phyloP scores from a whole-genome alignment of 2,797 vertebrate genomes.

The Nyctibius grandis region DNA sequence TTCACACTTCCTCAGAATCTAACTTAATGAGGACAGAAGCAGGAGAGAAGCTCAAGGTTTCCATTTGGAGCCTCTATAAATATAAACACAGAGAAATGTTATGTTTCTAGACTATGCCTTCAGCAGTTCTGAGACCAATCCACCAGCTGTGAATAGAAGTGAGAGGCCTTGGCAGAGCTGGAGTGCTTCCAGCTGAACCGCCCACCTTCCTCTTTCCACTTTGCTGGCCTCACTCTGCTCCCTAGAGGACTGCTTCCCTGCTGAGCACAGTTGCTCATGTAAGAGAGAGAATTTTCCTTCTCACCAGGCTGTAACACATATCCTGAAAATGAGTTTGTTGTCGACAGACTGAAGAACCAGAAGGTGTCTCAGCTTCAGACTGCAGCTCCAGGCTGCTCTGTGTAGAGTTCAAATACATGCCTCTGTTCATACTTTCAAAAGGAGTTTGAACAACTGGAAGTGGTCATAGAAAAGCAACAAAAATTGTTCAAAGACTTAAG shows the following conservation, averaged over 20 bases:
- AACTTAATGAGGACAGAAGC: not conserved
- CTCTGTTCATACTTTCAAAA: not conserved
- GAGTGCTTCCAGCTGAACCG: not conserved
- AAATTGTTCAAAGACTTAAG: not conserved
- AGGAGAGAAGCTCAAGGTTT: not conserved
- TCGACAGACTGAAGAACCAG: not conserved
- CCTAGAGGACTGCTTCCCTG: not conserved
- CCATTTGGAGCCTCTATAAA: not conserved
- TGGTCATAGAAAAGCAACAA: not conserved
- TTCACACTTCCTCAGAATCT: not conserved
- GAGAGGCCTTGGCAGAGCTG: not conserved
- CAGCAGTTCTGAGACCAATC: not conserved
- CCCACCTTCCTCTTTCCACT: not conserved
- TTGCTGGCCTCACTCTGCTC: not conserved
- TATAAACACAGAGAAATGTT: not conserved
- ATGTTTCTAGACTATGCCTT: not conserved
- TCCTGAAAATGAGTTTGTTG: not conserved
- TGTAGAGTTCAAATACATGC: not conserved
- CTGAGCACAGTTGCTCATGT: not conserved
- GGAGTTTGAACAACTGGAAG: not conserved
- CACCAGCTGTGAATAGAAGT: not conserved
- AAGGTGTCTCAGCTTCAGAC: not conserved
- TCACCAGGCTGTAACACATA: not conserved
- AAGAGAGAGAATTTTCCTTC: not conserved
- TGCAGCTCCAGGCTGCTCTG: not conserved